A percentile compares a stretch with the other conserved stretches of the same genome.
Conservation (phyloP, 2,113 vertebrate genomes). For the Circaetus gallicus region DNA sequence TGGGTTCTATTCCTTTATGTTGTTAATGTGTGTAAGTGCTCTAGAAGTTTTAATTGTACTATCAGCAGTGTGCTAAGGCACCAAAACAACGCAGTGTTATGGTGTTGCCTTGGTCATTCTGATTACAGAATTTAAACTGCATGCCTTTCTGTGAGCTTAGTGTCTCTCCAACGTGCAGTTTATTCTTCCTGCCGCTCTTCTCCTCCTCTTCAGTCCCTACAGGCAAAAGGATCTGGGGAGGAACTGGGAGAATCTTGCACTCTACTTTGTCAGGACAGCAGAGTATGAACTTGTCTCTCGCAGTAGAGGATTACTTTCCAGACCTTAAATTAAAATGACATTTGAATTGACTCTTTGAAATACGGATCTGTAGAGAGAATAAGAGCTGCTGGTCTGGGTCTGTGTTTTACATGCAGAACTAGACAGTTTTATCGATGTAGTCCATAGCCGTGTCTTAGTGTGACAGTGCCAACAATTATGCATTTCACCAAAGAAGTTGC, state of each 20-base stretch:
- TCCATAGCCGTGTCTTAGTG: too few relatives aligned
- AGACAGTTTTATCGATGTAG: neutral
- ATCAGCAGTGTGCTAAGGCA: too few relatives aligned
- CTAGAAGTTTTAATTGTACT: neutral
- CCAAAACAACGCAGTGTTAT: fast-evolving
- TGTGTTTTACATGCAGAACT: neutral
- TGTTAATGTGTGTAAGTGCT: neutral
- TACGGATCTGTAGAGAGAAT: neutral
- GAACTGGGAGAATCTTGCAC: neutral
- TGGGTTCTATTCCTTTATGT: neutral
- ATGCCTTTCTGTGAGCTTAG: neutral
- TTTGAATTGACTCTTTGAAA: too few relatives aligned
- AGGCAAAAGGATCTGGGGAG: neutral
- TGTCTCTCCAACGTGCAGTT: neutral
- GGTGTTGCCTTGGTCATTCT: neutral
- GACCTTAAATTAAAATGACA: neutral
- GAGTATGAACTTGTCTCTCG: neutral
- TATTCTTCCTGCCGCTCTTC: neutral
- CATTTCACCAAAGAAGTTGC: neutral
- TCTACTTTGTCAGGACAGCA: neutral
- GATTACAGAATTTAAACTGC: neutral
- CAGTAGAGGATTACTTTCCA: neutral
- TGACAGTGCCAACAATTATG: neutral
- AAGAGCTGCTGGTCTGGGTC: neutral
- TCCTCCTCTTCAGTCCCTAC: neutral